phyloP scores from a whole-genome alignment of 2,797 vertebrate species.

The Darevskia nairensis region DNA sequence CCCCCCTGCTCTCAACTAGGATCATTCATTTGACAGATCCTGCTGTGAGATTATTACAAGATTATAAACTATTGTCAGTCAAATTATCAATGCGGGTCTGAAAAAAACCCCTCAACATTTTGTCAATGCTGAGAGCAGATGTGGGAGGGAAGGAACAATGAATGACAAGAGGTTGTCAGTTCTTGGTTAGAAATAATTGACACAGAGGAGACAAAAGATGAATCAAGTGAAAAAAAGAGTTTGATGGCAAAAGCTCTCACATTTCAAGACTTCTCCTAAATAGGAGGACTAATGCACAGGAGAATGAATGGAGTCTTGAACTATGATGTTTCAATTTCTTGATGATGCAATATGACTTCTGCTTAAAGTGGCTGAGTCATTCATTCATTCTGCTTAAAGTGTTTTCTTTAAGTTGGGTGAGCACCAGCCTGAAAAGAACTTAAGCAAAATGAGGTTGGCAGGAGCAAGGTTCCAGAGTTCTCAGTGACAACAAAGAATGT shows the following conservation, averaged over 20 bases:
- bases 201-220: constrained; percentile 22
- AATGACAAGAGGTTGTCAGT: constrained; percentile 47
- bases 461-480: not conserved
- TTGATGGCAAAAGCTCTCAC: constrained; percentile 59
- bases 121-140: constrained; percentile 26
- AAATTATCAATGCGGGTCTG: constrained; percentile 54
- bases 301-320: constrained; percentile 51
- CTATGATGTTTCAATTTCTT: too few relatives aligned
- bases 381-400: constrained; percentile 55
- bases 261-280: constrained; percentile 63
- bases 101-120: constrained; percentile 37
- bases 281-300: constrained; percentile 62
- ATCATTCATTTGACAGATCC: constrained; percentile 40
- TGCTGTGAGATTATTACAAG: constrained; percentile 43
- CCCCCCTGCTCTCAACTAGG: not conserved
- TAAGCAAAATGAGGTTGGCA: constrained; percentile 11
- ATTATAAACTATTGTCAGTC: constrained; percentile 40
- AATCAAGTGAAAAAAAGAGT: constrained; percentile 61
- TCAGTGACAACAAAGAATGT: not conserved
- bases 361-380: too few relatives aligned
- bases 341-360: too few relatives aligned
- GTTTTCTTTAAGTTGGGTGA: constrained; percentile 58
- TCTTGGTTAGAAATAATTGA: constrained; percentile 49
- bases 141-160: constrained; percentile 29
- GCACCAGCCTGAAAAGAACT: constrained; percentile 49